These are phyloP conservation scores for Prunella strophiata DNA, from an alignment of 2,797 vertebrate species.

Conservation along the genomic window DNA sequence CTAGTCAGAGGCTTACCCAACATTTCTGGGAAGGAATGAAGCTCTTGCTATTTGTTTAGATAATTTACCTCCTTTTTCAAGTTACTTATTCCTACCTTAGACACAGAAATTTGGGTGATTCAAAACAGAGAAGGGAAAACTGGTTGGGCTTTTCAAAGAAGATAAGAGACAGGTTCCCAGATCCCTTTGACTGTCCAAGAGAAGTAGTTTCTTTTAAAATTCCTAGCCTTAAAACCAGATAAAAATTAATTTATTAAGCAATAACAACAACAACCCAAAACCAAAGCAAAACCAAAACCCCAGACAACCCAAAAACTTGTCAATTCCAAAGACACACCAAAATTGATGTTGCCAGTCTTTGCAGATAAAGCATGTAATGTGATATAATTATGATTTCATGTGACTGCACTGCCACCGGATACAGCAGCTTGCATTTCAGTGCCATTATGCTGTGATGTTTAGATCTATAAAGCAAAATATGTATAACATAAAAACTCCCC, in stretches of 20 bases:
- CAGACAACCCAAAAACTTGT: neutral
- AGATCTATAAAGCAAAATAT: neutral
- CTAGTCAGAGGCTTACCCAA: neutral
- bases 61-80: neutral
- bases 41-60: neutral
- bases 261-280: neutral
- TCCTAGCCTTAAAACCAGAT: neutral
- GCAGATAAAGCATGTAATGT: neutral
- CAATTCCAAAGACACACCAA: neutral
- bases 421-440: neutral
- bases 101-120: neutral
- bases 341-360: neutral
- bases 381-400: neutral
- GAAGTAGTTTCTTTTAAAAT: neutral
- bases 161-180: neutral
- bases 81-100: neutral
- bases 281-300: neutral
- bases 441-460: neutral
- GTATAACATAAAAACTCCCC: rapidly evolving
- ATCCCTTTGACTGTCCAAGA: neutral
- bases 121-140: neutral
- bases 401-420: neutral
- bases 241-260: neutral
- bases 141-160: neutral
- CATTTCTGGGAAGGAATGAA: neutral